phyloP scores from a whole-genome alignment of 2,888 invertebrate genomes.

The Eumerus sabulonum region DNA sequence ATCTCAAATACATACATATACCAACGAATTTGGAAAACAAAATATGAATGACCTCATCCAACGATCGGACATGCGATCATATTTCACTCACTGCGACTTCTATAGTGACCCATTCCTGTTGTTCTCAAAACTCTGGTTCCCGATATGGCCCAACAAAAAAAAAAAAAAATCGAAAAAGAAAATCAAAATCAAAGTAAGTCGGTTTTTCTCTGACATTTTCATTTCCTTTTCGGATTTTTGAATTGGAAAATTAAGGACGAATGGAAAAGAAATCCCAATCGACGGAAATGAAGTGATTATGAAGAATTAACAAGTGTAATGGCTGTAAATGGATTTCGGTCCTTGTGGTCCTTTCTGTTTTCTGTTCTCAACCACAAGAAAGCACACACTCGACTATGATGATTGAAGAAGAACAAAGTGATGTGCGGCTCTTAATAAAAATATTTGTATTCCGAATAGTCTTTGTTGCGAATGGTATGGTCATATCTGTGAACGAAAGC shows the following conservation, averaged over 20 bases:
- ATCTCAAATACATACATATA: too few species aligned
- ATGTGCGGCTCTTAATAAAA: not conserved
- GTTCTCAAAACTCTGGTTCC: slow-evolving; percentile 11
- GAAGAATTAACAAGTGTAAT: slow-evolving; percentile 62
- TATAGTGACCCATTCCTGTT: too few species aligned
- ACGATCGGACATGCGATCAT: too few species aligned
- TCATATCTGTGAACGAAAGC: not conserved
- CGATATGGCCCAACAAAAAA: slow-evolving; percentile 23
- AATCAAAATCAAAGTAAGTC: not conserved
- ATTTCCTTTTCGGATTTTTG: slow-evolving; percentile 26
- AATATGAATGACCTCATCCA: not conserved
- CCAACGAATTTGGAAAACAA: not conserved
- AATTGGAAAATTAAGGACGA: slow-evolving; percentile 59
- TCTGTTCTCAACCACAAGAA: slow-evolving; percentile 18
- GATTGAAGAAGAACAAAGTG: slow-evolving; percentile 26
- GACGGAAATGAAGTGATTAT: slow-evolving; percentile 56
- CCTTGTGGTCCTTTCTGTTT: slow-evolving; percentile 14
- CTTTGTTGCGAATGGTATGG: too few species aligned
- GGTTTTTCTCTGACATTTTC: not conserved
- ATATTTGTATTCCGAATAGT: not conserved
- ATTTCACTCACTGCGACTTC: too few species aligned
- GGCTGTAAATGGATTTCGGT: slow-evolving; percentile 63
- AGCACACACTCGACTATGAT: too few species aligned
- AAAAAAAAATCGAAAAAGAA: slow-evolving; percentile 27
- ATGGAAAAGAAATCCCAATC: slow-evolving; percentile 43